phyloP scores from a whole-genome alignment of 2,113 vertebrate genomes.

The Rissa tridactyla region DNA sequence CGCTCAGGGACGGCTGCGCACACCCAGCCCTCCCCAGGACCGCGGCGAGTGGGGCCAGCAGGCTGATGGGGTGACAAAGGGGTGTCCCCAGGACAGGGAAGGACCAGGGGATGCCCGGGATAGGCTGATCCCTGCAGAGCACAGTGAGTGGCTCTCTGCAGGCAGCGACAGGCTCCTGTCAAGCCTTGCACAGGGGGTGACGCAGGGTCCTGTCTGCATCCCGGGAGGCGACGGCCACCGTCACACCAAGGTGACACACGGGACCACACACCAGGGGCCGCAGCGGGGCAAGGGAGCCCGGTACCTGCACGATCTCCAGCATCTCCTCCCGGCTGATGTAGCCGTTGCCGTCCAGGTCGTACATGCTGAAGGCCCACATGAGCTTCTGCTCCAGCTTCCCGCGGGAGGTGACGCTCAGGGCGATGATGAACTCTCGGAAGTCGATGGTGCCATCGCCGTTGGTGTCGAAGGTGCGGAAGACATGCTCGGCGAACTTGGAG shows the following conservation, averaged over 20 bases:
- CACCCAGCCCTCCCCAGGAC: background rate
- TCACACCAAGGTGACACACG: rapidly evolving
- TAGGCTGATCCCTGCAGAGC: background rate
- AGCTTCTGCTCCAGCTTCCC: conserved; percentile 99
- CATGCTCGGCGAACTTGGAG: conserved; percentile 97
- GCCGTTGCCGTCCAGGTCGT: conserved; percentile 96
- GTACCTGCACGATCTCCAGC: conserved; percentile 98
- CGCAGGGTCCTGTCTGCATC: rapidly evolving
- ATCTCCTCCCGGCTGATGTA: conserved; percentile 99
- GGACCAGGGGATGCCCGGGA: background rate
- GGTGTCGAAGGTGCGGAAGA: conserved; percentile 98
- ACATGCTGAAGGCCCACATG: conserved; percentile 99
- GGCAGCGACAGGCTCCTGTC: background rate
- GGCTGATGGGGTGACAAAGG: background rate
- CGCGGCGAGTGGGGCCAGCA: rapidly evolving
- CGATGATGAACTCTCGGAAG: conserved; percentile 99
- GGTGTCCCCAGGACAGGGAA: background rate
- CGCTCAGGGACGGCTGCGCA: rapidly evolving
- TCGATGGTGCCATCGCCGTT: conserved; percentile 97
- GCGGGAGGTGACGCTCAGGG: conserved; percentile 94
- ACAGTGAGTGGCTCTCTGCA: background rate
- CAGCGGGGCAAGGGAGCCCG: rapidly evolving
- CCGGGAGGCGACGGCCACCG: rapidly evolving
- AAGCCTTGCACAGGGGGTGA: rapidly evolving
- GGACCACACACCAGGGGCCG: rapidly evolving